Base-by-base conservation (phyloP, 2,888 invertebrate species). In the Rhamphomyia laevipes region DNA sequence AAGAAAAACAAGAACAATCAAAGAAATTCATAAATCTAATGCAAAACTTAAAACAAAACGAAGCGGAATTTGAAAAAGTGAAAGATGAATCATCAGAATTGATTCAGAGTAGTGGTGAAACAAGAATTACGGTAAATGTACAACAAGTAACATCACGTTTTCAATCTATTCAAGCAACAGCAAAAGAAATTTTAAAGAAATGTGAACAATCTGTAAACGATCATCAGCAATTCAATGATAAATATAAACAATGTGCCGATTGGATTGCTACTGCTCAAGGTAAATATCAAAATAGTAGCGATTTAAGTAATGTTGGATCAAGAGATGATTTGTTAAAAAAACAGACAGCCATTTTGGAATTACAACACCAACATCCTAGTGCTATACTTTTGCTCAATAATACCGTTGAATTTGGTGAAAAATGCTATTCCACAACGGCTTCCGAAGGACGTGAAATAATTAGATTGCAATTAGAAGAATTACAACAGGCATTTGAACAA, bases 121-220 rank as follows among this genome's bases (percentile, higher is more conserved):
- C 85, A 1, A 79, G 90, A 62, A 85, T 92, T 50, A 86, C 90
- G 3, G 86, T 88, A 55, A 90, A 85, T 63, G 80, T 91, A 30
- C 91, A 93, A 64, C 92, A 92, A 68, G 83, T 92, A 52, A 85
- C 87, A 2, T 90, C 91, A 6, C 76, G 92, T 50, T 92, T 91
- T 73, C 90, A 92, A 66, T 86, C 91, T 0, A 83, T 92, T 44
- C 89, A 91, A 67, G 81, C 84, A 0, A 91, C 92, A 0, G 84
- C 89, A 2, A 89, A 86, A 71, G 92, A 93, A 69, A 80, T 93
- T 30, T 80, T 91, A 1, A 91, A 91, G 67, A 93, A 92, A 71
- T 92, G 91, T 61, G 91, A 92, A 60, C 88, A 91, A 72, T 84
- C 90, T 7, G 82, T 88, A 0, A 75, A 77, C 47, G 90, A 91